These are phyloP conservation scores for Xenopus petersii DNA, from an alignment of 2,797 vertebrate genomes.

Conservation along the genomic window DNA sequence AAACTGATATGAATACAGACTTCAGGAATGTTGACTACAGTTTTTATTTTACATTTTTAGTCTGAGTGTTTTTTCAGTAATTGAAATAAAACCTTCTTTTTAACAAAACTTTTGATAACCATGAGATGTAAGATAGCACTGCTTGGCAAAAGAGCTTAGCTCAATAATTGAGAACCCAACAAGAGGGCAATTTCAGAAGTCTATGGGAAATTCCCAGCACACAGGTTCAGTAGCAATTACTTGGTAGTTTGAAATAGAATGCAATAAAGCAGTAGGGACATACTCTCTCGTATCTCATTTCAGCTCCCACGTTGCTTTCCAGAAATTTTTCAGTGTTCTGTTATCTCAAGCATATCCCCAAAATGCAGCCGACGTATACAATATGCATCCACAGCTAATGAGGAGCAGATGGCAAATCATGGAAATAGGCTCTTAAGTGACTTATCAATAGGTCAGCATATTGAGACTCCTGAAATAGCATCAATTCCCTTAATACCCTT, in stretches of 20 bases:
- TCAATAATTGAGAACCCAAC: too few species aligned
- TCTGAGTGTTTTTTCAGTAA: too few species aligned
- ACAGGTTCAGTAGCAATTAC: neutral
- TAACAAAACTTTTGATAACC: too few species aligned
- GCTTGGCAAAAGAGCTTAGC: too few species aligned
- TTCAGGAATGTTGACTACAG: too few species aligned
- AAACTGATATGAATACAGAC: too few species aligned
- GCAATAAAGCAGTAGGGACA: neutral
- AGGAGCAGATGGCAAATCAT: slow-evolving; percentile 29
- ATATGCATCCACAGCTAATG: slow-evolving; percentile 6
- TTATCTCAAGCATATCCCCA: neutral
- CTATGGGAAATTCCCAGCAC: neutral
- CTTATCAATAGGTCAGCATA: slow-evolving; percentile 42
- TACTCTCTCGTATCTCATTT: neutral
- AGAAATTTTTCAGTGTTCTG: neutral
- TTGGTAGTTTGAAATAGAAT: neutral
- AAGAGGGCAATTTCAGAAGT: too few species aligned
- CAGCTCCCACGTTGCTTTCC: neutral
- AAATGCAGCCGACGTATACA: neutral
- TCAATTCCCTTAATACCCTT: slow-evolving; percentile 30
- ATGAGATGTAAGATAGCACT: too few species aligned
- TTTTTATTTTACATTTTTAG: too few species aligned
- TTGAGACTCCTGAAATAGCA: slow-evolving; percentile 12
- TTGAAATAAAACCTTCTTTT: too few species aligned
- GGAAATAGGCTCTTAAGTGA: slow-evolving; percentile 15